These are phyloP conservation scores for Ephydatia muelleri DNA, from an alignment of 37 sponge, comb jelly and placozoan genomes.

Conservation along the genomic window DNA sequence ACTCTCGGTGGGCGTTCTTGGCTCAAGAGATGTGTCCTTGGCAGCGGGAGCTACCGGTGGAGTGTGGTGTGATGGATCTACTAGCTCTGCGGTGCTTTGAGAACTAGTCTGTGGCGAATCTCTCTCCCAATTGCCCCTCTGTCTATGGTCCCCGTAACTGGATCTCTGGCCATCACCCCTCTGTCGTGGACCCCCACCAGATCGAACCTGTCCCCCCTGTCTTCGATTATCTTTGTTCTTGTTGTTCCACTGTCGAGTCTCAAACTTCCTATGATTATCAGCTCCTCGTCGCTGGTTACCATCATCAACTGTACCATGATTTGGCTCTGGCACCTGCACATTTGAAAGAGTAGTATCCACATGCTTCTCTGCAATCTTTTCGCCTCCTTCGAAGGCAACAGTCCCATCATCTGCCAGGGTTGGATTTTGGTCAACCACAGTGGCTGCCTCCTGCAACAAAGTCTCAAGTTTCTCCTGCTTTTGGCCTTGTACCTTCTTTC, in stretches of 20 bases:
- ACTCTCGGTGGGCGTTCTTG: neutral
- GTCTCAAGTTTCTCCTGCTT: neutral
- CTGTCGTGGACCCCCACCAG: neutral
- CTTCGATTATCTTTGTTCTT: neutral
- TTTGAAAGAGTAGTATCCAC: neutral
- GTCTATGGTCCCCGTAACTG: neutral
- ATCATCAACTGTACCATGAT: neutral
- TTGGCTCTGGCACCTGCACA: neutral
- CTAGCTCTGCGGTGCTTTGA: neutral
- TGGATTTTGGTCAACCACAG: neutral
- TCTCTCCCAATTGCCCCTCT: constrained; percentile 8
- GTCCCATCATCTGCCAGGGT: neutral
- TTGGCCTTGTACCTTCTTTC: neutral
- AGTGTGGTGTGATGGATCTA: neutral
- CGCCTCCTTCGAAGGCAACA: neutral
- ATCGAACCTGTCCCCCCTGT: neutral
- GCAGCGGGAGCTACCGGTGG: neutral
- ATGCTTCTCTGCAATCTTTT: neutral
- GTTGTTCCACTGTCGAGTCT: neutral
- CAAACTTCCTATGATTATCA: neutral
- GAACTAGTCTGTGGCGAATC: neutral
- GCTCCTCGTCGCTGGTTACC: neutral
- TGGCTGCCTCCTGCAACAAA: neutral
- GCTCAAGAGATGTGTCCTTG: neutral
- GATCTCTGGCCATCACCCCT: neutral